These are phyloP conservation scores for Hymenopus coronatus DNA, from an alignment of 2,888 invertebrate species.

Conservation along the genomic window DNA sequence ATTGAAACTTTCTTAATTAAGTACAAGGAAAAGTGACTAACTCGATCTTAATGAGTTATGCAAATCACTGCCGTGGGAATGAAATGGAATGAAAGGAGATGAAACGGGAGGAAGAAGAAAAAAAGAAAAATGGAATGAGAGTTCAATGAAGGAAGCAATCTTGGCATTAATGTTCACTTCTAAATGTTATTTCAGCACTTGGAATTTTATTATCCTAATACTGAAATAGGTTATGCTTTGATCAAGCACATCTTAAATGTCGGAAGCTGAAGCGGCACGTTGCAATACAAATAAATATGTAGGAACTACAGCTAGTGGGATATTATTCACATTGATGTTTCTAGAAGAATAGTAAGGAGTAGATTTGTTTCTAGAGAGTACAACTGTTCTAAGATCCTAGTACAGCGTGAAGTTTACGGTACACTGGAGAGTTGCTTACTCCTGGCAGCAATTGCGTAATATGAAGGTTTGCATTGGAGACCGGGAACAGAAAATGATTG, in stretches of 20 bases:
- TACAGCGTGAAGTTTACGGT: too few relatives aligned
- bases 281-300: too few relatives aligned
- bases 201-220: not conserved
- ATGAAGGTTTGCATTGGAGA: too few relatives aligned
- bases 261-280: too few relatives aligned
- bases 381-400: too few relatives aligned
- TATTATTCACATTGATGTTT: too few relatives aligned
- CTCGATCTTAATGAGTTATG: constrained; percentile 36
- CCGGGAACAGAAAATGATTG: too few relatives aligned
- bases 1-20: constrained; percentile 36
- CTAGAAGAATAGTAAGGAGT: too few relatives aligned
- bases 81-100: not conserved
- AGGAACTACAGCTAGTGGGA: too few relatives aligned
- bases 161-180: not conserved
- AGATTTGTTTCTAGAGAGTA: too few relatives aligned
- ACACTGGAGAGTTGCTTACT: too few relatives aligned
- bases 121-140: not conserved
- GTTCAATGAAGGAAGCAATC: not conserved
- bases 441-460: too few relatives aligned
- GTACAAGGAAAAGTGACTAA: constrained; percentile 34
- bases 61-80: constrained; percentile 24
- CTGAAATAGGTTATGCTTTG: not conserved
- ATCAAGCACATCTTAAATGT: not conserved
- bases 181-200: not conserved
- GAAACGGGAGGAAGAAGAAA: not conserved